A percentile compares a stretch with the other conserved stretches of the same genome.
Conservation (phyloP, 2,888 invertebrate genomes). For the Synanthedon formicaeformis region DNA sequence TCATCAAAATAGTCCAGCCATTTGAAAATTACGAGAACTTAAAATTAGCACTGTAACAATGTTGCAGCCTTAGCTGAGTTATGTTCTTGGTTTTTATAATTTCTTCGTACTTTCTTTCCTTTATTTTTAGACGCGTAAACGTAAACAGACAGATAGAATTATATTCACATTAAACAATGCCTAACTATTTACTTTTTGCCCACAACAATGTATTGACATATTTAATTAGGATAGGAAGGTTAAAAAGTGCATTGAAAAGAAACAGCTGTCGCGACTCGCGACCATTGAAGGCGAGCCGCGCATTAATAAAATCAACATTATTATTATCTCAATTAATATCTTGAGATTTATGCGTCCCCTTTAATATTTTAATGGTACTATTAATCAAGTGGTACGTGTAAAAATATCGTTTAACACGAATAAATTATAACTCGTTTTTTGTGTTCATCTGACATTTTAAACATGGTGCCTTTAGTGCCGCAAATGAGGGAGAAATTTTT, state of each 20-base stretch:
- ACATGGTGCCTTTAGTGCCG: conserved; percentile 11
- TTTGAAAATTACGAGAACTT: too few relatives aligned
- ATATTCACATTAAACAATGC: too few relatives aligned
- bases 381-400: conserved; percentile 30
- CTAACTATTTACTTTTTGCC: too few relatives aligned
- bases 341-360: conserved; percentile 32
- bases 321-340: conserved; percentile 43
- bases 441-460: conserved; percentile 23
- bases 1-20: too few relatives aligned
- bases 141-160: too few relatives aligned
- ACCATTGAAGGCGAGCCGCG: conserved; percentile 10
- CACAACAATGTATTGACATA: too few relatives aligned
- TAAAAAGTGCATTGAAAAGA: neutral
- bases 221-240: too few relatives aligned
- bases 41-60: too few relatives aligned
- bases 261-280: neutral
- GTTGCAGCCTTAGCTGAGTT: too few relatives aligned
- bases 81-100: too few relatives aligned
- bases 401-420: conserved; percentile 20
- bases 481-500: neutral
- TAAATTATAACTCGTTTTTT: conserved; percentile 8
- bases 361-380: conserved; percentile 32
- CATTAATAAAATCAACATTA: conserved; percentile 35
- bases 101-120: too few relatives aligned
- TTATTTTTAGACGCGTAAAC: too few relatives aligned